phyloP scores from a whole-genome alignment of 1,140 invertebrate genomes.

The Hyles vespertilio region DNA sequence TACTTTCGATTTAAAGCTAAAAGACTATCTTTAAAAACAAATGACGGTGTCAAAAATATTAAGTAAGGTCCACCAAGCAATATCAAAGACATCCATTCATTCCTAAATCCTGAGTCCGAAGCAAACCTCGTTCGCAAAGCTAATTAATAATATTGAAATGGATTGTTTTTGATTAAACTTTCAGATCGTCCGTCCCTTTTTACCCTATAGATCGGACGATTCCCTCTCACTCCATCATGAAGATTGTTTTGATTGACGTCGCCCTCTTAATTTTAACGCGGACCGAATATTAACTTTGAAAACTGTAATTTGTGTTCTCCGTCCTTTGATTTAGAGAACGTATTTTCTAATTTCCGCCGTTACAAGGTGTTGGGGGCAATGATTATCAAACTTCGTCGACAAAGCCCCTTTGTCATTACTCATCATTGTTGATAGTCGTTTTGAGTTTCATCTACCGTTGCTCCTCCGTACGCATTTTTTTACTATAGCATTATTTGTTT shows the following conservation, averaged over 20 bases:
- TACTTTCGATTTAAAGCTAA: too few species aligned
- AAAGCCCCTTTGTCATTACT: too few species aligned
- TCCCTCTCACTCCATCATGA: constrained; percentile 20
- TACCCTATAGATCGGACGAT: constrained; percentile 3
- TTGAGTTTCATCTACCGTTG: too few species aligned
- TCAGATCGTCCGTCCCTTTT: constrained; percentile 22
- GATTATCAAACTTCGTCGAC: too few species aligned
- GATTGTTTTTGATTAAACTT: constrained; percentile 58
- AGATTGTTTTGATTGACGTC: constrained; percentile 37
- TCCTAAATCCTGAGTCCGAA: neutral
- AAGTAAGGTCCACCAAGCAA: neutral
- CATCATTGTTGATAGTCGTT: too few species aligned
- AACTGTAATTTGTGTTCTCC: constrained; percentile 41
- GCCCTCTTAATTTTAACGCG: constrained; percentile 28
- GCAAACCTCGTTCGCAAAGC: constrained; percentile 27
- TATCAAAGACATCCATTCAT: neutral
- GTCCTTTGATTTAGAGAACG: constrained; percentile 32
- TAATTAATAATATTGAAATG: constrained; percentile 64
- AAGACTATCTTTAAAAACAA: too few species aligned
- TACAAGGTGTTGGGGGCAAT: neutral
- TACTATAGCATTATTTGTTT: too few species aligned
- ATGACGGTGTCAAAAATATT: too few species aligned
- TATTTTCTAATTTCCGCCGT: constrained; percentile 27
- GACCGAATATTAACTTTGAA: constrained; percentile 40
- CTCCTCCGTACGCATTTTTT: too few species aligned